A percentile compares a stretch with the other conserved stretches of the same genome.
These are phyloP conservation scores for Melanocharis versteri DNA, from an alignment of 2,113 vertebrate species.

Conservation along the genomic window DNA sequence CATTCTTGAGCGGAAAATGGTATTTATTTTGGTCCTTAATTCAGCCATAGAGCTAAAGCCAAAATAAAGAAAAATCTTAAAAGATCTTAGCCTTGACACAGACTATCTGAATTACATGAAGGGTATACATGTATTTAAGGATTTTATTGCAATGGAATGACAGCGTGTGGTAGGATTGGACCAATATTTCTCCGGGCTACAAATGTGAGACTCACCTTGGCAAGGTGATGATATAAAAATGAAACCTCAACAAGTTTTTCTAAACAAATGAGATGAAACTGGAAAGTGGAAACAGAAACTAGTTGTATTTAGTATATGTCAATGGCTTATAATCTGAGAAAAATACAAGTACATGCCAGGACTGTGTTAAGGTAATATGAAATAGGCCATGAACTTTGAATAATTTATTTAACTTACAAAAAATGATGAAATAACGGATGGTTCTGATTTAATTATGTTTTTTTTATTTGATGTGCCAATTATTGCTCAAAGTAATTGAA, in stretches of 20 bases:
- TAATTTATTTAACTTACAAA: neutral
- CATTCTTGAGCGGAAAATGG: neutral
- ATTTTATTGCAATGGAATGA: neutral
- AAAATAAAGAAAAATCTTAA: neutral
- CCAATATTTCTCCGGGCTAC: neutral
- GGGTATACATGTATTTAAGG: neutral
- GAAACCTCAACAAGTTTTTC: neutral
- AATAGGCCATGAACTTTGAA: neutral
- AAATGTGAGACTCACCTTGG: neutral
- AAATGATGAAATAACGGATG: neutral
- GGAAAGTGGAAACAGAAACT: neutral
- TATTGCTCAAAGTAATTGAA: neutral
- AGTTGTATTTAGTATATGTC: neutral
- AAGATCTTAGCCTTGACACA: neutral
- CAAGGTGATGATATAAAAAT: neutral
- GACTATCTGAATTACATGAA: neutral
- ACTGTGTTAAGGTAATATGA: neutral
- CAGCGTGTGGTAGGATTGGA: neutral
- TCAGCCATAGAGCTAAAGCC: neutral
- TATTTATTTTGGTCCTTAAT: neutral
- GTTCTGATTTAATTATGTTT: neutral
- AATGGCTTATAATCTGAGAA: neutral
- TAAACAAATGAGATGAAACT: neutral
- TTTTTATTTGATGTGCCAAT: neutral
- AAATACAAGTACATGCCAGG: neutral